phyloP scores from a whole-genome alignment of 2,113 vertebrate species.

The Megaptera novaeangliae region DNA sequence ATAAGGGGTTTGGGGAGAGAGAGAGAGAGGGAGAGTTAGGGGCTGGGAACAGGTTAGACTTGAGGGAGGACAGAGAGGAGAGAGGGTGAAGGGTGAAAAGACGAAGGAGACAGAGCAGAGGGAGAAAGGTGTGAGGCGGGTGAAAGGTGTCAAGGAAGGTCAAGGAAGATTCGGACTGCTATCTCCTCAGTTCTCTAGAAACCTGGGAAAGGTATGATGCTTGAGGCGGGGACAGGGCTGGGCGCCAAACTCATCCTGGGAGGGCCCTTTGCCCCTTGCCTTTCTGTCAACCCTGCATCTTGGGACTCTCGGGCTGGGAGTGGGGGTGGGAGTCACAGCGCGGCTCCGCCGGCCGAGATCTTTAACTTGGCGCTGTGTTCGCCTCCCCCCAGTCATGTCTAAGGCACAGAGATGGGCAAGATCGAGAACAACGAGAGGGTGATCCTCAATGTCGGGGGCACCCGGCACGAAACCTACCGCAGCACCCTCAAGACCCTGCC shows the following conservation, averaged over 20 bases:
- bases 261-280: neutral
- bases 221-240: neutral
- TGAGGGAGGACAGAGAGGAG: neutral
- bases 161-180: neutral
- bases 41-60: neutral
- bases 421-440: conserved; percentile 98
- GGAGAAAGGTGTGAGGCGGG: neutral
- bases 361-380: conserved; percentile 40
- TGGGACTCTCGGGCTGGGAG: neutral
- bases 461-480: conserved; percentile 96
- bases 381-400: conserved; percentile 90
- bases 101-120: neutral
- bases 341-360: neutral
- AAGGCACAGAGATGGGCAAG: conserved; percentile 94
- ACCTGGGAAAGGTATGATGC: neutral
- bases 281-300: neutral
- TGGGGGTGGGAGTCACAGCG: neutral
- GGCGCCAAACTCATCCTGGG: neutral
- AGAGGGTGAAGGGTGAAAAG: neutral
- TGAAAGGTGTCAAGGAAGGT: neutral
- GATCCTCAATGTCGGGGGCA: conserved; percentile 98
- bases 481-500: conserved; percentile 96
- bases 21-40: neutral
- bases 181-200: neutral
- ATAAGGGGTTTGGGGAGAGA: accelerated